These are phyloP conservation scores for Brienomyrus brachyistius DNA, from an alignment of 2,113 vertebrate species.

Conservation along the genomic window DNA sequence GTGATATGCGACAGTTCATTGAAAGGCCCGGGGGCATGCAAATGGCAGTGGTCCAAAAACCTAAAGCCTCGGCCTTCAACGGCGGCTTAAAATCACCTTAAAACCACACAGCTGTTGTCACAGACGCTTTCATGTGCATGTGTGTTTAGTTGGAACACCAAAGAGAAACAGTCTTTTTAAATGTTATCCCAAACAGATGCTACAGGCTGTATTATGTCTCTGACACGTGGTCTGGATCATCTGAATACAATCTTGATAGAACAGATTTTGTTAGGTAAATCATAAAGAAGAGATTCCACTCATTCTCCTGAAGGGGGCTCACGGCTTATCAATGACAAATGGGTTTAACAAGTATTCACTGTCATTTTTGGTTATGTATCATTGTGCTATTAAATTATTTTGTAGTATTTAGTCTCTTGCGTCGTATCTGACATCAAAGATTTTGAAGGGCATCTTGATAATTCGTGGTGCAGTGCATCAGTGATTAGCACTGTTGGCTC, in stretches of 20 bases:
- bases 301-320: neutral
- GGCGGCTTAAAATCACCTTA: neutral
- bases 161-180: neutral
- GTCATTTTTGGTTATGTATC: neutral
- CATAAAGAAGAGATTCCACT: neutral
- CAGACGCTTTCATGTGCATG: neutral
- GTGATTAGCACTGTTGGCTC: no score
- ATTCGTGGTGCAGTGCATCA: neutral
- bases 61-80: neutral
- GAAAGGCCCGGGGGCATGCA: neutral
- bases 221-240: neutral
- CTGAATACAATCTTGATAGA: neutral
- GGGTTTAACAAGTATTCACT: neutral
- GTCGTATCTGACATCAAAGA: neutral
- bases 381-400: neutral
- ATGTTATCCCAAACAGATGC: neutral
- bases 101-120: neutral
- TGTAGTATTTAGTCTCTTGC: neutral
- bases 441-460: neutral
- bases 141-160: neutral
- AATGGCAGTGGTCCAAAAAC: neutral
- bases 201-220: neutral
- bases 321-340: neutral
- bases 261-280: neutral
- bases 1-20: neutral